phyloP scores from a whole-genome alignment of 2,113 vertebrate species.

The Tachysurus fulvidraco region DNA sequence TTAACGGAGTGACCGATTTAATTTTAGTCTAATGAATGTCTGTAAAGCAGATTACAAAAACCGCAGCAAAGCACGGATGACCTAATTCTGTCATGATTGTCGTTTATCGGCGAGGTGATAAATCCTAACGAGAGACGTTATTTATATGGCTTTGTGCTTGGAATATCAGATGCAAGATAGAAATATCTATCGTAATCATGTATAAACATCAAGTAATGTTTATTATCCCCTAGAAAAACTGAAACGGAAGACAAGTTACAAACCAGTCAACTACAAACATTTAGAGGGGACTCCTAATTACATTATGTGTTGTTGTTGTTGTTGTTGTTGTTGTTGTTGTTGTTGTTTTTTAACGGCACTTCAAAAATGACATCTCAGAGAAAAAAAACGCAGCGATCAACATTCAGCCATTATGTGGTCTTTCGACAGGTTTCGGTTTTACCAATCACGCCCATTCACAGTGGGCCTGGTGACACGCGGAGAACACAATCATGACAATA shows the following conservation, averaged over 20 bases:
- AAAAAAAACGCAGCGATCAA: neutral
- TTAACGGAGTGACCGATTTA: neutral
- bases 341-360: neutral
- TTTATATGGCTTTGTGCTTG: neutral
- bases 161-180: neutral
- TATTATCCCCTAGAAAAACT: neutral
- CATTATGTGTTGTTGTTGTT: too few species aligned
- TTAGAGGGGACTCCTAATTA: conserved; percentile 11
- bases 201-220: neutral
- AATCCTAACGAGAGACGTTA: neutral
- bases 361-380: neutral
- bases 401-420: neutral
- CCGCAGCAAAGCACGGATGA: neutral
- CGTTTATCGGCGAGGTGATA: neutral
- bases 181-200: neutral
- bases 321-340: too few species aligned
- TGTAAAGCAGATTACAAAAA: neutral
- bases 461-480: neutral
- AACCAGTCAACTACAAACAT: neutral
- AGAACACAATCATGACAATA: conserved; percentile 47
- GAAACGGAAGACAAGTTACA: neutral
- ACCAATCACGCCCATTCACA: conserved; percentile 41
- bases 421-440: neutral
- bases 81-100: neutral
- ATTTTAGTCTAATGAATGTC: neutral